These are phyloP conservation scores for Galerucella pusilla DNA, from an alignment of 2,888 invertebrate genomes.

Conservation along the genomic window DNA sequence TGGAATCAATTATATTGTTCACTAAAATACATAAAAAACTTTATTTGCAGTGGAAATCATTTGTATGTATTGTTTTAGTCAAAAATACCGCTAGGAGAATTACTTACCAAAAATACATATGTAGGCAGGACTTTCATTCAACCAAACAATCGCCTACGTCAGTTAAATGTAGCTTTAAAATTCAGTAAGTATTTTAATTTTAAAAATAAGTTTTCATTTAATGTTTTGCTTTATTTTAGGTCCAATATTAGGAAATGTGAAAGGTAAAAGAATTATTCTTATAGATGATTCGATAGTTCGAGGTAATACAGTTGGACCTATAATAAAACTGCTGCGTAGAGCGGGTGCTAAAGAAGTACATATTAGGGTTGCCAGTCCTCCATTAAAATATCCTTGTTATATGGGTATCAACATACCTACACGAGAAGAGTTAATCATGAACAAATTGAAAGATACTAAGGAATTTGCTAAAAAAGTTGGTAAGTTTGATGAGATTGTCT, in stretches of 20 bases:
- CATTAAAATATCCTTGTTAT: slow-evolving; percentile 93
- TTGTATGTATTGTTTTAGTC: slow-evolving; percentile 70
- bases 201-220: too few relatives aligned
- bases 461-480: slow-evolving; percentile 87
- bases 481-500: slow-evolving; percentile 64
- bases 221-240: slow-evolving; percentile 61
- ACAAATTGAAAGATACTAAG: slow-evolving; percentile 76
- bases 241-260: slow-evolving; percentile 90
- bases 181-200: slow-evolving; percentile 71
- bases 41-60: not conserved
- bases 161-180: slow-evolving; percentile 94
- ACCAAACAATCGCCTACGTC: slow-evolving; percentile 89
- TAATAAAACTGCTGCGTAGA: slow-evolving; percentile 89
- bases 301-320: slow-evolving; percentile 96
- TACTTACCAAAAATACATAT: slow-evolving; percentile 95
- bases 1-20: too few relatives aligned
- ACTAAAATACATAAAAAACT: not conserved
- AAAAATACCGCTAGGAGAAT: slow-evolving; percentile 90
- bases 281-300: slow-evolving; percentile 98
- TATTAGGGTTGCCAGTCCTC: slow-evolving; percentile 95
- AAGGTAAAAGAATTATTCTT: slow-evolving; percentile 87
- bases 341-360: slow-evolving; percentile 97
- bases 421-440: slow-evolving; percentile 93
- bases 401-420: slow-evolving; percentile 99
- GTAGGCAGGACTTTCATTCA: slow-evolving; percentile 99